Conservation (phyloP, 2,113 vertebrate species). For the Empidonax alnorum region DNA sequence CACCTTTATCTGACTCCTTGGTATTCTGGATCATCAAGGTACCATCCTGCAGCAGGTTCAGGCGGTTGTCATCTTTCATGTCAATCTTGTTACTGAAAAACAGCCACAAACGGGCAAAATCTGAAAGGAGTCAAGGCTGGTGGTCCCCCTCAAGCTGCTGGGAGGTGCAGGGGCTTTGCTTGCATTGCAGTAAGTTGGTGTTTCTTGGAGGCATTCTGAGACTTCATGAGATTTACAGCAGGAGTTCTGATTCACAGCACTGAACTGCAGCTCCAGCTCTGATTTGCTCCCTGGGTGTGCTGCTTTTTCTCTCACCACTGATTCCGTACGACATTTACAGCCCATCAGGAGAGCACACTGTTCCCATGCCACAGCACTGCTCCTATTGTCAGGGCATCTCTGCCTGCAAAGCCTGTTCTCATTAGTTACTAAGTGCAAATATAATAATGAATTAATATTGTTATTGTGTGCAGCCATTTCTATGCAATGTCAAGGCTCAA, state of each 20-base stretch:
- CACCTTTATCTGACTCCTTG: constrained; percentile 73
- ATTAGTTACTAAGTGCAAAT: background rate
- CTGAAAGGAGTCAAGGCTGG: background rate
- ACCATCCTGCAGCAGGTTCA: constrained; percentile 74
- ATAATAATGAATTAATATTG: background rate
- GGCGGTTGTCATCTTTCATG: constrained; percentile 70
- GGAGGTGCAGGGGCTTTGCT: background rate
- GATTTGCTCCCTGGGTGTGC: background rate
- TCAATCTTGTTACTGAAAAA: constrained; percentile 74
- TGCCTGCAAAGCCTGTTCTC: background rate
- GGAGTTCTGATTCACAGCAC: background rate
- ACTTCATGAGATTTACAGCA: background rate
- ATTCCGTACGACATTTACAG: background rate
- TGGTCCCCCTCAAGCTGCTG: background rate
- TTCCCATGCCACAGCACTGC: background rate
- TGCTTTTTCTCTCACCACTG: background rate
- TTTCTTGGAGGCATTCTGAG: background rate
- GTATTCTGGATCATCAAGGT: constrained; percentile 80
- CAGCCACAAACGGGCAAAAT: background rate
- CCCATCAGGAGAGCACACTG: background rate
- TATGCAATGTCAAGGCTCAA: background rate
- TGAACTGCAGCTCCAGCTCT: background rate
- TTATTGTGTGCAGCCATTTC: background rate
- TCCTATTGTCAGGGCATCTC: background rate
- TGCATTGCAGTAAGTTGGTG: background rate